These are phyloP conservation scores for Cancer borealis DNA, from an alignment of 2,888 invertebrate genomes.

Conservation along the genomic window DNA sequence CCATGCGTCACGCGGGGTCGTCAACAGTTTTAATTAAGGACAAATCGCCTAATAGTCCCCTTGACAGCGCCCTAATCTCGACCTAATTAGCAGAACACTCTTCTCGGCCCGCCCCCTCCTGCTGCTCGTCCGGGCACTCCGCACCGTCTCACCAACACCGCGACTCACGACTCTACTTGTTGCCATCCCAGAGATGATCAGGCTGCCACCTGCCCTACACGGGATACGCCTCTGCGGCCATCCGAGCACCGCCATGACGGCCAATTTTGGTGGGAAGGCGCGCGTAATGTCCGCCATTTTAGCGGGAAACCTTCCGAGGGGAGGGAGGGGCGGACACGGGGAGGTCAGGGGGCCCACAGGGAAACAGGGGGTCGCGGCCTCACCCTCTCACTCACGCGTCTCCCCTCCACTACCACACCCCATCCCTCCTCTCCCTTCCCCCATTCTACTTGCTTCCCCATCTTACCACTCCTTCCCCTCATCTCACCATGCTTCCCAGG, in stretches of 20 bases:
- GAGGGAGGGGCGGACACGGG: constrained; percentile 70
- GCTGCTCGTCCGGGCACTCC: constrained; percentile 87
- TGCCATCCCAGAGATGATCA: constrained; percentile 90
- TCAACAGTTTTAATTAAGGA: constrained; percentile 77
- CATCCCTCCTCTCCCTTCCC: neutral
- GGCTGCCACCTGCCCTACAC: constrained; percentile 98
- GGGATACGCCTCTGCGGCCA: constrained; percentile 83
- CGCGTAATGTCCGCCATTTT: constrained; percentile 77
- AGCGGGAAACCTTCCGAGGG: constrained; percentile 72
- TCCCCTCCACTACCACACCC: neutral
- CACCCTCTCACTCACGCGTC: constrained; percentile 46
- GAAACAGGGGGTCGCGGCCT: constrained; percentile 59
- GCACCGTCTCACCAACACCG: constrained; percentile 91
- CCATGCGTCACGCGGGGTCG: constrained; percentile 73
- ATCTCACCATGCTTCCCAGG: neutral
- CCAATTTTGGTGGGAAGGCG: constrained; percentile 77
- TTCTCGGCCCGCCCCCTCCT: constrained; percentile 73
- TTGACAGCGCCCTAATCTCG: constrained; percentile 77
- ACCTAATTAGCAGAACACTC: constrained; percentile 77
- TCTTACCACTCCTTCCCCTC: neutral
- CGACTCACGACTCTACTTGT: constrained; percentile 29
- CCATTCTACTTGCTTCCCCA: neutral
- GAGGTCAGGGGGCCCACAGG: constrained; percentile 64
- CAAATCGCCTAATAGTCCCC: constrained; percentile 77
- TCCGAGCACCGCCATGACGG: constrained; percentile 67